Evolutionary conservation across 2,113 vertebrate species (phyloP), one percentile per base, ranked within the genome.

Genomic region (Geococcyx californianus): DNA sequence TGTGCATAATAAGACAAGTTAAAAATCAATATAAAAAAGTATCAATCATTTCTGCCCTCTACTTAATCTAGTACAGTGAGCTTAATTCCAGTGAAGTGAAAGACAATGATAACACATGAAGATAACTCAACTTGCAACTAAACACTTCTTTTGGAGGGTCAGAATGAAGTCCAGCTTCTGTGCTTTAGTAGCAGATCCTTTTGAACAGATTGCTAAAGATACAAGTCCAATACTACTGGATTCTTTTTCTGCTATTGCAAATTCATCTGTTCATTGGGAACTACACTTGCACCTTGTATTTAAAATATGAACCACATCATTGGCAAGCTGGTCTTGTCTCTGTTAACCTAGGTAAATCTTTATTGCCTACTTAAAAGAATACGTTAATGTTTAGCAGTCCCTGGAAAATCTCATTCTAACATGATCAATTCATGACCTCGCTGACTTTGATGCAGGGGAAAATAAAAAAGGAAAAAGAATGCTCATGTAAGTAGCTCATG

Each of bases 1-100:
- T 99, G 90, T 87, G 60, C 62, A 95, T 36, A 77, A 6, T 1
- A 89, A 52, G 44, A 33, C 14, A 87, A 96, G 58, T 67, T 38
- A 75, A 63, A 81, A 80, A 88, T 86, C 44, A 54, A 49, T 54
- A 20, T 24, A 75, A 16, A 34, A 73, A 88, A 44, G 83, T 16
- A 72, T 26, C 64, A 84, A 44, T 52, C 54, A 91, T n/a, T 60
- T 84, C 52, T 77, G 59, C 88, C 45, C 18, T 70, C 49, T 73
- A n/a, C 33, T 75, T 47, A 29, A 94, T 63, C 34, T 68, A 44
- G 31, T 12, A 62, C 2, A 9, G n/a, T 47, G 29, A 89, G 7
- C n/a, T 79, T 47, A 84, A 63, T 44, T 86, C 33, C 86, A 87
- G 42, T 34, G 60, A 89, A 33, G 54, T 4, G 7, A 36, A 42